Conservation (phyloP, 2,797 vertebrate species). For the Sarcophilus harrisii region DNA sequence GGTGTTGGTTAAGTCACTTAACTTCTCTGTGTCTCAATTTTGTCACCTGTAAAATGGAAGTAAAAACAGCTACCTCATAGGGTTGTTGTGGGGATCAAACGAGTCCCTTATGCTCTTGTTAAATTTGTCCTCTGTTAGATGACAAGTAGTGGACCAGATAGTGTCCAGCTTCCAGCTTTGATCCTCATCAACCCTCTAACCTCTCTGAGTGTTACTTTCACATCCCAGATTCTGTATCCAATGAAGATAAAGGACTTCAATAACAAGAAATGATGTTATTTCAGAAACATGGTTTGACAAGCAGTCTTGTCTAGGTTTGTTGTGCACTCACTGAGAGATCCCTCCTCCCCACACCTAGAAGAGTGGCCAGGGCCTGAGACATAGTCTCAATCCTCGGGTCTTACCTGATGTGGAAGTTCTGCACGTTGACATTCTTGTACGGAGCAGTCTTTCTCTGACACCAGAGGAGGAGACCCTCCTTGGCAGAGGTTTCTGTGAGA, state of each 20-base stretch:
- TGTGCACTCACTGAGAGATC: not conserved
- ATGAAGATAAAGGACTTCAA: not conserved
- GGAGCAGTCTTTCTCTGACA: slow-evolving; percentile 98
- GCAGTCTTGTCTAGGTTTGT: not conserved
- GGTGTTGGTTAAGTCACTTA: not conserved
- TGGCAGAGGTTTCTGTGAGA: slow-evolving; percentile 93
- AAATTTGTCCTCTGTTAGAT: not conserved
- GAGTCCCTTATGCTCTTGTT: not conserved
- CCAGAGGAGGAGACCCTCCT: slow-evolving; percentile 96
- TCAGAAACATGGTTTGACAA: not conserved
- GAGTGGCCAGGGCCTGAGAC: too few relatives aligned
- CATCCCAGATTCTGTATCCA: not conserved
- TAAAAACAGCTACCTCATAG: not conserved
- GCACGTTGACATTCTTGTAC: slow-evolving; percentile 98
- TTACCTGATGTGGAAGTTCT: slow-evolving; percentile 99
- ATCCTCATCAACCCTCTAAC: not conserved
- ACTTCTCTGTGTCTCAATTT: not conserved
- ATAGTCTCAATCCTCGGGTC: rapidly evolving
- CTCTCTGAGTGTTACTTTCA: not conserved
- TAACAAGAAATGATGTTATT: not conserved
- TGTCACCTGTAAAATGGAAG: not conserved
- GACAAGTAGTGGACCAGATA: not conserved
- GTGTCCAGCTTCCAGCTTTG: not conserved
- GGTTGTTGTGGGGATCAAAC: not conserved
- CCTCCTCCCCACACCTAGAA: too few relatives aligned